These are phyloP conservation scores for Leucophenga varia DNA, from an alignment of 1,140 invertebrate genomes.

Conservation along the genomic window DNA sequence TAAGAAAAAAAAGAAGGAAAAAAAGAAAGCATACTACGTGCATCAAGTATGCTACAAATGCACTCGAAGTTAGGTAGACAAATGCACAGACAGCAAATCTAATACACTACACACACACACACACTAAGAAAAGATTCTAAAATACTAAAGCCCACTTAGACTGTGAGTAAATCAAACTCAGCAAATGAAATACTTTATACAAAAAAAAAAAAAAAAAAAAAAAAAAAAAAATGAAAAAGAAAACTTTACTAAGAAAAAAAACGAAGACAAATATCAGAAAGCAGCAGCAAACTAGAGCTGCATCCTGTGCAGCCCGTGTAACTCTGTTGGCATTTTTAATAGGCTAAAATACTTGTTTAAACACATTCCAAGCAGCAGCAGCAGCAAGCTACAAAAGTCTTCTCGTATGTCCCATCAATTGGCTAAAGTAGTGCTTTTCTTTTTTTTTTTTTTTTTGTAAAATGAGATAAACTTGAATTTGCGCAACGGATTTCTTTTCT, in stretches of 20 bases:
- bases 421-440: constrained; percentile 48
- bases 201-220: constrained; percentile 22
- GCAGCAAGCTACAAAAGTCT: too few relatives aligned
- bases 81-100: constrained; percentile 21
- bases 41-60: constrained; percentile 51
- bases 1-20: too few relatives aligned
- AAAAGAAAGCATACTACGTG: too few relatives aligned
- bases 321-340: too few relatives aligned
- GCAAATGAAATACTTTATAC: constrained; percentile 40
- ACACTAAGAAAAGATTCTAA: constrained; percentile 11
- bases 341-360: constrained; percentile 6
- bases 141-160: too few relatives aligned
- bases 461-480: constrained; percentile 35
- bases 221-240: constrained; percentile 11
- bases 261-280: constrained; percentile 42
- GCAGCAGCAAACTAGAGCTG: constrained; percentile 33
- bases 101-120: constrained; percentile 10
- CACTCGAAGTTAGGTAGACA: constrained; percentile 45
- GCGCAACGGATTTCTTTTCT: constrained; percentile 9
- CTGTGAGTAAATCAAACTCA: constrained; percentile 40
- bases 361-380: too few relatives aligned
- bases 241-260: constrained; percentile 5
- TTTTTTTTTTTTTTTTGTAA: too few relatives aligned
- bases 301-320: too few relatives aligned
- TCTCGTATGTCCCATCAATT: constrained; percentile 48